Evolutionary conservation across 2,797 vertebrate species (phyloP), one percentile per base, ranked within the genome.

Genomic region (Smutsia gigantea): DNA sequence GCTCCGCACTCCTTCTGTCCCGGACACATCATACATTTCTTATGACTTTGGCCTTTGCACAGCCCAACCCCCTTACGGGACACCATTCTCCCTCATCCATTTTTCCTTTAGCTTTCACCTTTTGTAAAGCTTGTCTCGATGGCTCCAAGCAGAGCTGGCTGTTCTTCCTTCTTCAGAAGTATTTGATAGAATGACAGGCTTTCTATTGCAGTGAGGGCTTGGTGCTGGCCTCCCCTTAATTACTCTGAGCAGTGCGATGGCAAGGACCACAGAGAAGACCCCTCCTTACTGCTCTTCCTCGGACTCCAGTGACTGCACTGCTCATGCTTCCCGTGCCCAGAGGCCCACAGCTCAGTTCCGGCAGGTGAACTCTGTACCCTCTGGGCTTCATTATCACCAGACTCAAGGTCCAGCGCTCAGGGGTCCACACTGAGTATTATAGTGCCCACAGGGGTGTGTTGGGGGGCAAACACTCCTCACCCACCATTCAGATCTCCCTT

Each of bases 21-120:
- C 31, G 14, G 0, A 8, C 3, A 68, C 0, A 2, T 39, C 17
- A 5, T 4, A 17, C 17, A 4, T 2, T 42, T 15, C 14, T 27
- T 34, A 7, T 37, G 34, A 55, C 55, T 55, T n/a, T 21, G 4
- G 42, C 29, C 71, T 64, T 25, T n/a, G 15, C 59, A 53, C 19
- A 55, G 90, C 39, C 37, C 14, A 6, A 34, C 18, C 9, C 69
- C 19, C 46, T 21, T 39, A 29, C 29, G 11, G 3, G 29, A 39
- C 19, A 61, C 55, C 34, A 21, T 63, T 17, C 51, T 92, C 29
- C 51, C 23, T 39, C 79, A 10, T n/a, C 29, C 37, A 34, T 27
- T 64, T 75, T 10, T 66, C 29, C 46, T 42, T 55, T 64, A 11
- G 17, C 57, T 46, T 64, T 72, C 37, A 37, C 15, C 18, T 39